These are phyloP conservation scores for Brienomyrus brachyistius DNA, from an alignment of 2,113 vertebrate genomes.

Conservation along the genomic window DNA sequence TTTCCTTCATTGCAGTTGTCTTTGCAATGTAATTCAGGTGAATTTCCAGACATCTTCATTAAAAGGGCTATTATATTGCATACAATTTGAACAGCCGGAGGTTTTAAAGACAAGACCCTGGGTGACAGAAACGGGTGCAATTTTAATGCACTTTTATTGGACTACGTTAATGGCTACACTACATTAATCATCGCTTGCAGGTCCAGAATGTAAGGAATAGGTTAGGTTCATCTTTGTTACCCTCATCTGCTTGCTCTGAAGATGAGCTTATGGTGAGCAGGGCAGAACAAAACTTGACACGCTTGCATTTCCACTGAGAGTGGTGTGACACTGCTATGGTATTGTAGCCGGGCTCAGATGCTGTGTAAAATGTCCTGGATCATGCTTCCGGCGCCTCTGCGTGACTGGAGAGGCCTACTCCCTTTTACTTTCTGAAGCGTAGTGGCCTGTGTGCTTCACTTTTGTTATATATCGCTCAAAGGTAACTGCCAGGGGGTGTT, in stretches of 20 bases:
- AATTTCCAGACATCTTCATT: conserved; percentile 62
- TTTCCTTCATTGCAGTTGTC: conserved; percentile 38
- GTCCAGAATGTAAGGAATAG: not conserved
- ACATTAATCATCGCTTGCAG: conserved; percentile 30
- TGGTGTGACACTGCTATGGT: not conserved
- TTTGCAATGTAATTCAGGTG: conserved; percentile 61
- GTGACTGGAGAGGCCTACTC: not conserved
- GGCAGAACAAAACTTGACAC: not conserved
- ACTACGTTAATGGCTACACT: conserved; percentile 34
- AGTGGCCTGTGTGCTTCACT: not conserved
- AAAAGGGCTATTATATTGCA: conserved; percentile 60
- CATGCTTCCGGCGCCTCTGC: not conserved
- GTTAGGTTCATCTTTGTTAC: conserved; percentile 24
- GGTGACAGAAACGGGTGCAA: conserved; percentile 42
- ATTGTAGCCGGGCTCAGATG: not conserved
- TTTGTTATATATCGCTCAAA: not conserved
- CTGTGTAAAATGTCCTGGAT: not conserved
- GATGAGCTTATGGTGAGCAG: not conserved
- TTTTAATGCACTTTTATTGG: conserved; percentile 25
- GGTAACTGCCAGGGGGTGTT: not conserved
- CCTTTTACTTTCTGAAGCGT: not conserved
- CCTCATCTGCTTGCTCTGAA: not conserved
- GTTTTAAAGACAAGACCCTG: conserved; percentile 44
- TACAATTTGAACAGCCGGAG: conserved; percentile 17
- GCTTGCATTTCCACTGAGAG: not conserved